These are phyloP conservation scores for Nansenia antarctica DNA, from an alignment of 2,113 vertebrate genomes.

Conservation along the genomic window DNA sequence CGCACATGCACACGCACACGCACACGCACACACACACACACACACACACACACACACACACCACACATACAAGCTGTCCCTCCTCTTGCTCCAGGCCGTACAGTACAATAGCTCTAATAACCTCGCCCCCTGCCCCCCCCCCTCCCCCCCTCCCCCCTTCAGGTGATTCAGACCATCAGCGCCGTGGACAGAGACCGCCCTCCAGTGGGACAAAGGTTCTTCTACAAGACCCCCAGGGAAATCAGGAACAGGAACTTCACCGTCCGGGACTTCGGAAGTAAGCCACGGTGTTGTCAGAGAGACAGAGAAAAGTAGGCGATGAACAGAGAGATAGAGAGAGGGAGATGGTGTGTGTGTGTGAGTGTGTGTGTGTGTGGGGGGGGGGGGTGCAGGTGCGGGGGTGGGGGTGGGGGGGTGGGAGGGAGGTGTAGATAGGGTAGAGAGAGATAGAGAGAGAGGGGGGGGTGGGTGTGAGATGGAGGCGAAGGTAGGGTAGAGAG, in stretches of 20 bases:
- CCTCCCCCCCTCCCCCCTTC: conserved; percentile 44
- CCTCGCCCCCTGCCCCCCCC: too few relatives aligned
- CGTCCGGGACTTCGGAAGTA: conserved; percentile 92
- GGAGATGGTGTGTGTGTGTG: neutral
- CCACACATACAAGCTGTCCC: neutral
- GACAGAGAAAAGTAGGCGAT: neutral
- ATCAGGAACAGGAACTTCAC: conserved; percentile 90
- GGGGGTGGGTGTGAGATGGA: too few relatives aligned
- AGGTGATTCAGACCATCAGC: conserved; percentile 89
- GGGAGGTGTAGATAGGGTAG: too few relatives aligned
- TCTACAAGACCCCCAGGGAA: conserved; percentile 85
- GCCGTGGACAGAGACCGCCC: conserved; percentile 87
- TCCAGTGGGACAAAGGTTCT: conserved; percentile 84
- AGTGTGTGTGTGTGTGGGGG: too few relatives aligned
- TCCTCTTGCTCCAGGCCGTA: neutral
- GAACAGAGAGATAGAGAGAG: neutral
- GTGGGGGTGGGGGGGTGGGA: too few relatives aligned
- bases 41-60: too few relatives aligned
- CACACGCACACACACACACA: too few relatives aligned
- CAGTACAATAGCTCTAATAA: neutral
- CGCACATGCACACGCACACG: too few relatives aligned
- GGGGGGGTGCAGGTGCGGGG: too few relatives aligned
- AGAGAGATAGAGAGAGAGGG: too few relatives aligned
- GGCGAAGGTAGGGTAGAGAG: too few relatives aligned
- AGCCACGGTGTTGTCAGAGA: conserved; percentile 51